phyloP scores from a whole-genome alignment of 2,797 vertebrate species.

The Podargus strigoides region DNA sequence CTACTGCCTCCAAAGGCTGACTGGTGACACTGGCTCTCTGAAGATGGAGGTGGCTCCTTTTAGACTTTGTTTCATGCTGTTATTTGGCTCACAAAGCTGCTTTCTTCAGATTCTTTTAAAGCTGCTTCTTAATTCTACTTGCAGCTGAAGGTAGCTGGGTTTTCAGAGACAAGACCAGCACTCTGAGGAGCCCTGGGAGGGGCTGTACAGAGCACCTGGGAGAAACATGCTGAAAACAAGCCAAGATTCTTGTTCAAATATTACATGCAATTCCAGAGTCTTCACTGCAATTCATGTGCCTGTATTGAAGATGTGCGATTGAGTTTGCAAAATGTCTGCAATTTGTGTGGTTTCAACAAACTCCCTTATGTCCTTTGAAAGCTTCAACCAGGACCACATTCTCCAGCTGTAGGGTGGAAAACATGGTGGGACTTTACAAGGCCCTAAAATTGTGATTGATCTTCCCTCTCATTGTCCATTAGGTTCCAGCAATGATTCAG shows the following conservation, averaged over 20 bases:
- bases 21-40: background rate
- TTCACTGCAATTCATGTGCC: background rate
- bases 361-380: background rate
- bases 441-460: background rate
- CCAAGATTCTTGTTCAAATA: background rate
- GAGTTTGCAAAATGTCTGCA: background rate
- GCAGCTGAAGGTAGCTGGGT: background rate
- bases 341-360: background rate
- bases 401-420: background rate
- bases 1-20: background rate
- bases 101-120: background rate
- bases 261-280: background rate
- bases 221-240: background rate
- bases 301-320: background rate
- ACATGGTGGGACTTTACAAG: background rate
- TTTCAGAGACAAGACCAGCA: background rate
- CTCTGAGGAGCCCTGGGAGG: background rate
- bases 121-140: background rate
- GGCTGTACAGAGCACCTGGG: background rate
- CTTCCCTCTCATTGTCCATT: background rate
- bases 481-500: background rate
- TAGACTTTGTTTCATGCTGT: background rate
- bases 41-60: background rate
- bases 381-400: background rate
- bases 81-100: background rate